A percentile compares a stretch with the other conserved stretches of the same genome.
phyloP scores from a whole-genome alignment of 2,888 invertebrate genomes.

The Hetaerina titia region DNA sequence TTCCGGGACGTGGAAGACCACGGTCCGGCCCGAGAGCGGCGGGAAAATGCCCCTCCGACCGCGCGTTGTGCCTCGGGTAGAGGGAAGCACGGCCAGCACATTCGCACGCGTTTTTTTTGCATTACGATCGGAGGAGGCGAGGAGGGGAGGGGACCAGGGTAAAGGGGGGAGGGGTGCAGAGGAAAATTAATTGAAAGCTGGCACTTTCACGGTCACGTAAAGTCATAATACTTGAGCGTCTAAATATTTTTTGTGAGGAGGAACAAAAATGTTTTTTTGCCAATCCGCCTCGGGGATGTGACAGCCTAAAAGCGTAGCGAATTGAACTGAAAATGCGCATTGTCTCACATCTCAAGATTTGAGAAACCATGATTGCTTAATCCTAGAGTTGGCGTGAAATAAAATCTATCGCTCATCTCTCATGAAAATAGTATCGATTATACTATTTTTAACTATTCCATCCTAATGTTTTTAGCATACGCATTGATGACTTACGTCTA shows the following conservation, averaged over 20 bases:
- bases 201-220: constrained; percentile 35
- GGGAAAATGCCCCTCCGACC: not conserved
- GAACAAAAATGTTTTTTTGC: not conserved
- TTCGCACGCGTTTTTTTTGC: not conserved
- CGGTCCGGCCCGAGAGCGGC: not conserved
- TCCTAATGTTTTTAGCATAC: too few species aligned
- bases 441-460: too few species aligned
- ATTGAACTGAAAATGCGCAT: not conserved
- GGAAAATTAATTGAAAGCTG: constrained; percentile 15
- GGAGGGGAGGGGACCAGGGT: not conserved
- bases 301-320: not conserved
- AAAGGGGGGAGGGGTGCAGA: not conserved
- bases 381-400: too few species aligned
- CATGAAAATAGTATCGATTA: too few species aligned
- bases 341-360: too few species aligned
- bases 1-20: not conserved
- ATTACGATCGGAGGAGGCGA: not conserved
- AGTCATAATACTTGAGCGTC: not conserved
- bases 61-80: not conserved
- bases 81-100: not conserved
- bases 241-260: not conserved
- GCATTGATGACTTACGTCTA: too few species aligned
- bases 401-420: too few species aligned
- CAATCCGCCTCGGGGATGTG: not conserved
- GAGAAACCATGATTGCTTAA: too few species aligned